These are phyloP conservation scores for Spea multiplicata DNA, from an alignment of 2,113 vertebrate species.

Conservation along the genomic window DNA sequence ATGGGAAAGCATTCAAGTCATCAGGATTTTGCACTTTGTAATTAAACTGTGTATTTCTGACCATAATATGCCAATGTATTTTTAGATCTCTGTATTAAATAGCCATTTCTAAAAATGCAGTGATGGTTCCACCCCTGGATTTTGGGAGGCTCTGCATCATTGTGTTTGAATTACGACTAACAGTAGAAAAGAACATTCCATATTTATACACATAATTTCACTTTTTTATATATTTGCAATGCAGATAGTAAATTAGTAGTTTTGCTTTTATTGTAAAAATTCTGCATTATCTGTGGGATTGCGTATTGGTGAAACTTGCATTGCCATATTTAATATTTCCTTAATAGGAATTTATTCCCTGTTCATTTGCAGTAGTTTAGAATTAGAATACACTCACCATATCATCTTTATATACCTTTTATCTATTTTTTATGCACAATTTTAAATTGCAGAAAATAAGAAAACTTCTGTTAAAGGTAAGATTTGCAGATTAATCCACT, in stretches of 20 bases:
- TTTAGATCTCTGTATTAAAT: slow-evolving; percentile 33
- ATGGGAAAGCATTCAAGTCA: slow-evolving; percentile 7
- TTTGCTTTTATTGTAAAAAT: too few relatives aligned
- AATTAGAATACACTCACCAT: too few relatives aligned
- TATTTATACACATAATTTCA: slow-evolving; percentile 4
- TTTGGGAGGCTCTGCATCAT: not conserved
- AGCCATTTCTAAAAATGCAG: slow-evolving; percentile 1
- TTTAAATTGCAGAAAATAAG: too few relatives aligned
- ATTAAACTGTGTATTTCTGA: slow-evolving; percentile 23
- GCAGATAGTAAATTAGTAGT: not conserved
- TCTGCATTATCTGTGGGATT: too few relatives aligned
- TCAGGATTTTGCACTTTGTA: slow-evolving; percentile 7
- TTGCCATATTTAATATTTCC: not conserved
- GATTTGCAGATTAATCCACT: too few relatives aligned
- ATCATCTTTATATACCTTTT: too few relatives aligned
- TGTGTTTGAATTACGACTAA: not conserved
- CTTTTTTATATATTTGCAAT: slow-evolving; percentile 8
- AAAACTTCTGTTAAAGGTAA: too few relatives aligned
- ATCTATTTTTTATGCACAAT: too few relatives aligned
- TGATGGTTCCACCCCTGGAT: not conserved
- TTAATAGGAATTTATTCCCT: not conserved
- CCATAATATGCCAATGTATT: slow-evolving; percentile 15
- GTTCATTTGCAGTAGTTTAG: not conserved
- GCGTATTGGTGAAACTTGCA: not conserved
- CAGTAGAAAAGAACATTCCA: not conserved